Evolutionary conservation across 2,797 vertebrate genomes (phyloP).

Genomic region (Melanitta fusca): DNA sequence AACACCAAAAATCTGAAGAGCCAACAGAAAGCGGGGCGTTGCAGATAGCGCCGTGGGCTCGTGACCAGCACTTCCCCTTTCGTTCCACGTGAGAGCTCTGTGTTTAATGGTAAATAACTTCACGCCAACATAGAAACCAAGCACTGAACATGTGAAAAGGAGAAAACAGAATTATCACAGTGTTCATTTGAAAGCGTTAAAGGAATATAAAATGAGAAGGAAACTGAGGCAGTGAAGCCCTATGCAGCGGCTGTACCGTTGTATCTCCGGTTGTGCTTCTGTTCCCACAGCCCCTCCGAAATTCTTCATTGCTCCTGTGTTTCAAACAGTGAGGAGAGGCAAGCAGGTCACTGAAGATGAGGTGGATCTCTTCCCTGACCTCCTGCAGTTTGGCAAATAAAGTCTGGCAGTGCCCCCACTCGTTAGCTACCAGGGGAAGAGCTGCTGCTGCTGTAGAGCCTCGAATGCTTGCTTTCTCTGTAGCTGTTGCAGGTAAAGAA

Average conservation of each 20-base stretch:
- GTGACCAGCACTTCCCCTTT: not conserved
- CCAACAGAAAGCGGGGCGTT: not conserved
- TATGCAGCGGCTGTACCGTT: not conserved
- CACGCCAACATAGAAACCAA: not conserved
- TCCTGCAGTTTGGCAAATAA: not conserved
- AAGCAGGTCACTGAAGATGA: not conserved
- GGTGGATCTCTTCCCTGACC: not conserved
- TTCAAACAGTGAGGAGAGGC: not conserved
- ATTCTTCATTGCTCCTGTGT: not conserved
- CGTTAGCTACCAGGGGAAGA: not conserved
- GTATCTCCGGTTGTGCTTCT: not conserved
- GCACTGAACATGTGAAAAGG: not conserved
- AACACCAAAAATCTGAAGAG: not conserved
- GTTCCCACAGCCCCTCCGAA: not conserved
- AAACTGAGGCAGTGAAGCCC: not conserved
- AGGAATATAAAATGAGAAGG: not conserved
- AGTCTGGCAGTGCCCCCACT: fast-evolving
- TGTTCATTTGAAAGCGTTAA: not conserved
- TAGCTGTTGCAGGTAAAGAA: not conserved
- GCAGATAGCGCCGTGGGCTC: fast-evolving
- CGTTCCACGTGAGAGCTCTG: not conserved
- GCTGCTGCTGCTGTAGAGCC: not conserved
- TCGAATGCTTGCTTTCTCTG: not conserved
- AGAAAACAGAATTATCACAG: not conserved
- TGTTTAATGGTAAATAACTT: not conserved